Base-by-base conservation (phyloP, 2,113 vertebrate genomes). In the Chrysochloris asiatica region DNA sequence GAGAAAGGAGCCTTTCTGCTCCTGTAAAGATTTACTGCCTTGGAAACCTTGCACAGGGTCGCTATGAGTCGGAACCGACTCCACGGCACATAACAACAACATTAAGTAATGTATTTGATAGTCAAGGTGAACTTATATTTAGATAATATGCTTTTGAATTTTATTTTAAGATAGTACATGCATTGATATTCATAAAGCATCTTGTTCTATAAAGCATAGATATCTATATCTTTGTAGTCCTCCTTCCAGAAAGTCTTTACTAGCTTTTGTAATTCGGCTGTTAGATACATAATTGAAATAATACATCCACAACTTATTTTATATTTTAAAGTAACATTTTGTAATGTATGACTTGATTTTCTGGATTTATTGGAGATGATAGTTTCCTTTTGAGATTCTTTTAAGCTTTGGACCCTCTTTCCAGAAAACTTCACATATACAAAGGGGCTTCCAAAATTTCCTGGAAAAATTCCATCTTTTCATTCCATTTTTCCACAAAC, bases 281-380 rank as follows among this genome's bases (percentile, higher is more conserved):
- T 90, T 63, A n/a, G 80, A 80, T 79, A 85, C 17, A 88, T 83
- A 50, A 83, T 77, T 90, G 56, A 91, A 84, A 81, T 41, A 69
- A 45, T 82, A 69, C 7, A 71, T 71, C 22, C 38, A 71, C 86
- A 91, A 45, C 80, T 87, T 89, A 54, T 92, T 52, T 90, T 95
- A 86, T 79, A 81, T 80, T 95, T 61, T 81, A n/a, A 89, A 75
- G 30, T 89, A 92, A 47, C 93, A 90, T 83, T 90, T 95, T 43
- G 77, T 95, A 90, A 90, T 92, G 81, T 85, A 2, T 94, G 63
- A 85, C 19, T 89, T 91, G 33, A 19, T 90, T 90, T 92, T 89
- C 75, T 88, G n/a, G n/a, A 41, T 77, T 95, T 76, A 87, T 93
- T 7, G 90, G 79, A 92, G 24, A 82, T 71, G 75, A 65, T 79